These are phyloP conservation scores for Nomada ferruginata DNA, from an alignment of 2,888 invertebrate species.

Conservation along the genomic window DNA sequence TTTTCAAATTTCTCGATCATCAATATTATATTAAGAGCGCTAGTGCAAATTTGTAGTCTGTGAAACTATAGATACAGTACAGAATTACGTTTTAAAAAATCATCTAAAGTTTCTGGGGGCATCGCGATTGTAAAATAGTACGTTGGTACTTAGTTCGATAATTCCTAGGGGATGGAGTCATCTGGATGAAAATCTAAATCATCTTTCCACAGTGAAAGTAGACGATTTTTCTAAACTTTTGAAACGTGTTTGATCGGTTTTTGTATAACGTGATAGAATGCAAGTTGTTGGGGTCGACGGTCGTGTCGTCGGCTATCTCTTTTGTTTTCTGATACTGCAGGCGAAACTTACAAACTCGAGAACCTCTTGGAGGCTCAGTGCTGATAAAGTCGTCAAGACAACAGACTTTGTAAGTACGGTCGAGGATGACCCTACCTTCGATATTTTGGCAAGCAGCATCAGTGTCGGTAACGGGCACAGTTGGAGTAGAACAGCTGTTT, in stretches of 20 bases:
- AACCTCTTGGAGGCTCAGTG: slow-evolving; percentile 93
- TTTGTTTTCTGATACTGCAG: slow-evolving; percentile 81
- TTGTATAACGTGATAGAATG: slow-evolving; percentile 53
- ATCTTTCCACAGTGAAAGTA: slow-evolving; percentile 44
- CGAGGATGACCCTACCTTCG: slow-evolving; percentile 90
- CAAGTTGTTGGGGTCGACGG: slow-evolving; percentile 68
- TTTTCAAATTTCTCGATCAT: too few relatives aligned
- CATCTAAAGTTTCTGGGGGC: slow-evolving; percentile 10
- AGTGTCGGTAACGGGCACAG: slow-evolving; percentile 78
- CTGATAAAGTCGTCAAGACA: slow-evolving; percentile 90
- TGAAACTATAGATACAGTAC: too few relatives aligned
- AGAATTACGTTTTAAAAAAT: background rate
- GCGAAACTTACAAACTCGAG: slow-evolving; percentile 89
- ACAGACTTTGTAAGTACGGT: slow-evolving; percentile 80
- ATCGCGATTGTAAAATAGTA: slow-evolving; percentile 7
- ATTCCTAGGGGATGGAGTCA: slow-evolving; percentile 40
- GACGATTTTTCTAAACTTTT: slow-evolving; percentile 36
- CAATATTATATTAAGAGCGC: too few relatives aligned
- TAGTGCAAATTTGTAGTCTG: too few relatives aligned
- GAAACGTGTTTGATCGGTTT: slow-evolving; percentile 40
- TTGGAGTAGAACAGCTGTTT: slow-evolving; percentile 80
- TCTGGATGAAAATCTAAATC: slow-evolving; percentile 49
- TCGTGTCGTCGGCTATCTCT: slow-evolving; percentile 77
- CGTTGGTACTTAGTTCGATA: slow-evolving; percentile 44
- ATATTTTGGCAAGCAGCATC: slow-evolving; percentile 90